Percentiles rank a stretch among this genome's conserved stretches.
Evolutionary conservation across 1,140 invertebrate species (phyloP).

Genomic region (Leptonema lineaticorne): DNA sequence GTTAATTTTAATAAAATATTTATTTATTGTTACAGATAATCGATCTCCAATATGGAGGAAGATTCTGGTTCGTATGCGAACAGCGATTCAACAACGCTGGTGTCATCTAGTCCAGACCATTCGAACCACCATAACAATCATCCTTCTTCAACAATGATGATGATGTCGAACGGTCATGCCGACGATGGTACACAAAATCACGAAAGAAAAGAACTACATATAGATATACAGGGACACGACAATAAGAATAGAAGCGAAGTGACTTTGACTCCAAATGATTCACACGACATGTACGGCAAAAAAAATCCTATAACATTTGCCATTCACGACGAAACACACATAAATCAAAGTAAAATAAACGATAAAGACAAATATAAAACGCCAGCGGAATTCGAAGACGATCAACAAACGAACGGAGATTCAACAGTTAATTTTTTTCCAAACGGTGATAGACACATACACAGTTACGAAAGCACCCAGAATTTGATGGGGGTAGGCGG

Average conservation of each 20-base stretch:
- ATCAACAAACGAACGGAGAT: constrained; percentile 17
- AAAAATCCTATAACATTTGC: constrained; percentile 27
- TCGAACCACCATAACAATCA: constrained; percentile 17
- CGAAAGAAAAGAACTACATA: constrained; percentile 10
- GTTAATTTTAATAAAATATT: not conserved
- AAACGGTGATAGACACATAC: constrained; percentile 32
- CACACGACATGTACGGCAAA: constrained; percentile 32
- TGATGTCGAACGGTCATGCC: constrained; percentile 11
- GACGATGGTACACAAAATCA: not conserved
- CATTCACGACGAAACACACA: constrained; percentile 35
- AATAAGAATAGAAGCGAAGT: constrained; percentile 17
- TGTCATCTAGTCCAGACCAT: constrained; percentile 23
- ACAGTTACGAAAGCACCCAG: constrained; percentile 40
- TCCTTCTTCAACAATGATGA: no score
- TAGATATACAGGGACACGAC: constrained; percentile 21
- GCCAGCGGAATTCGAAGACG: not conserved
- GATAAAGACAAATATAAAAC: constrained; percentile 31
- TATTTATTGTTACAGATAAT: constrained; percentile 20
- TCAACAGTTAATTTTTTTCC: constrained; percentile 35
- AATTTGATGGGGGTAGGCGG: constrained; percentile 31
- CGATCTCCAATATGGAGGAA: constrained; percentile 28
- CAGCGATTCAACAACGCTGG: constrained; percentile 30
- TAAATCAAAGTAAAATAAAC: constrained; percentile 15
- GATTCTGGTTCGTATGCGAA: constrained; percentile 28
- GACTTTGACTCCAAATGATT: constrained; percentile 24